These are phyloP conservation scores for Lamellibrachia luymesi DNA, from an alignment of 1,140 invertebrate species.

Conservation along the genomic window DNA sequence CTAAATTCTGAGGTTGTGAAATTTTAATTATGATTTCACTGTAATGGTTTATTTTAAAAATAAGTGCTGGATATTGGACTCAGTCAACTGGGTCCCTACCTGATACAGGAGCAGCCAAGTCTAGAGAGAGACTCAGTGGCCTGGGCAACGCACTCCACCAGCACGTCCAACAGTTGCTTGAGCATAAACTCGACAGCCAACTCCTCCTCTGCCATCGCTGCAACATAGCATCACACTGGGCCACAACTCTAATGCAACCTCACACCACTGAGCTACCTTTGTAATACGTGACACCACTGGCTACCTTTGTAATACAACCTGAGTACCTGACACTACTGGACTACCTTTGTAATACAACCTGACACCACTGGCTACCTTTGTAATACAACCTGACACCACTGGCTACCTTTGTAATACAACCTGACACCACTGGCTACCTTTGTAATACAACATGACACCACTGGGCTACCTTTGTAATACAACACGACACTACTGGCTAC, in stretches of 20 bases:
- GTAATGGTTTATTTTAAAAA: background rate
- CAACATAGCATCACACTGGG: background rate
- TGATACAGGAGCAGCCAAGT: slow-evolving; percentile 87
- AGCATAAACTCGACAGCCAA: slow-evolving; percentile 72
- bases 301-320: background rate
- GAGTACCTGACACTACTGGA: too few species aligned
- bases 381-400: too few species aligned
- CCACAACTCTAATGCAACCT: too few species aligned
- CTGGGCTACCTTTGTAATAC: too few species aligned
- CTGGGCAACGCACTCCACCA: slow-evolving; percentile 87
- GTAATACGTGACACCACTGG: background rate
- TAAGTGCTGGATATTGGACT: background rate
- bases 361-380: too few species aligned
- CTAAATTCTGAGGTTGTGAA: background rate
- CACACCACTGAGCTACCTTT: too few species aligned
- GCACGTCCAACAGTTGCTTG: slow-evolving; percentile 80
- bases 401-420: too few species aligned
- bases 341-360: too few species aligned
- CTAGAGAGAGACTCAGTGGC: slow-evolving; percentile 82
- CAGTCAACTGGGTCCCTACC: slow-evolving; percentile 51
- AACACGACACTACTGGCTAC: too few species aligned
- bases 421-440: too few species aligned
- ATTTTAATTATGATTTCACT: background rate
- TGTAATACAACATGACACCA: too few species aligned
- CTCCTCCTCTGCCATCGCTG: slow-evolving; percentile 12